Evolutionary conservation across 23 tunicate genomes (phyloP).

Genomic region (Aplidium turbinatum): DNA sequence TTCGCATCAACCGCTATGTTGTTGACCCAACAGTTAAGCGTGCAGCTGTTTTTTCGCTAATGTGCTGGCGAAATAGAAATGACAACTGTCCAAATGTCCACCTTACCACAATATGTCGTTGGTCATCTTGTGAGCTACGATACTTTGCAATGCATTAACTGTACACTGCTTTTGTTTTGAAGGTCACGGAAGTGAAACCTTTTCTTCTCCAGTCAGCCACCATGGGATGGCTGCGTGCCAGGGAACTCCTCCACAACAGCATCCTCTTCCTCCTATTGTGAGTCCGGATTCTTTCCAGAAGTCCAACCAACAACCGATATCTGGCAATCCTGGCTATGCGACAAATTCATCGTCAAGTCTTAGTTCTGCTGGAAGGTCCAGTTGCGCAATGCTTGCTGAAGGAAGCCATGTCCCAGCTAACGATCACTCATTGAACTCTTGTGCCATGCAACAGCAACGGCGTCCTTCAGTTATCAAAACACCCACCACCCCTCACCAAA

Average conservation of each 20-base stretch:
- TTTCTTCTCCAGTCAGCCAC: slow-evolving; percentile 48
- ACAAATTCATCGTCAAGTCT: not conserved
- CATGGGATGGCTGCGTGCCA: slow-evolving; percentile 40
- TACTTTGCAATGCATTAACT: too few relatives aligned
- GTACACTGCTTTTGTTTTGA: slow-evolving; percentile 22
- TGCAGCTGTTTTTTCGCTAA: too few relatives aligned
- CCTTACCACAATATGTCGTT: too few relatives aligned
- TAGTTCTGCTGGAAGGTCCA: too few relatives aligned
- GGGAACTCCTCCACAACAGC: slow-evolving; percentile 53
- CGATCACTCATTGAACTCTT: slow-evolving; percentile 32
- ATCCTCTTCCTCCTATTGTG: slow-evolving; percentile 5
- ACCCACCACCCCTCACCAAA: slow-evolving; percentile 19
- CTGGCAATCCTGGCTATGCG: slow-evolving; percentile 8
- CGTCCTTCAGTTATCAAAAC: not conserved
- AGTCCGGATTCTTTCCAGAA: slow-evolving; percentile 29
- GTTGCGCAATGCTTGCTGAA: slow-evolving; percentile 35
- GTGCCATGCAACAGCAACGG: slow-evolving; percentile 38
- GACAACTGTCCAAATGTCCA: too few relatives aligned
- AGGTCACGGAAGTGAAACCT: slow-evolving; percentile 69
- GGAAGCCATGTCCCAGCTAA: slow-evolving; percentile 21
- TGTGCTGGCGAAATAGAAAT: too few relatives aligned
- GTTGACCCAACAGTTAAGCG: too few relatives aligned
- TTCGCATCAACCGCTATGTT: too few relatives aligned
- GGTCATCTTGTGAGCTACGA: too few relatives aligned
- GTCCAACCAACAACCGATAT: slow-evolving; percentile 20